Evolutionary conservation across 2,113 vertebrate species (phyloP).

Genomic region (Acrocephalus arundinaceus): DNA sequence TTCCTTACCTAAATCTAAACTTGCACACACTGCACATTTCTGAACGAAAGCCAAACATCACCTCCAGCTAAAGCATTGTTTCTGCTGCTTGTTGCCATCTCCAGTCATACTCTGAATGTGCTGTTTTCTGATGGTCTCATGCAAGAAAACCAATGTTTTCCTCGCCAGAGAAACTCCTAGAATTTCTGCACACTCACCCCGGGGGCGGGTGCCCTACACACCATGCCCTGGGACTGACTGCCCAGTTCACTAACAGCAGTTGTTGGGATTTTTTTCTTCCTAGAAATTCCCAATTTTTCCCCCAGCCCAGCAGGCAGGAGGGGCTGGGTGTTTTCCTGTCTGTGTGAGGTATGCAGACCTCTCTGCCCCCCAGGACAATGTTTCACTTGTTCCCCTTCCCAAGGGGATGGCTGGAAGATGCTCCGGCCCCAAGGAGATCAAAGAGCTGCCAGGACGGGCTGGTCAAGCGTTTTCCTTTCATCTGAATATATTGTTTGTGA

Average conservation of each 20-base stretch:
- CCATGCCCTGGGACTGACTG: accelerated
- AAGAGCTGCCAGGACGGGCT: constrained; percentile 42
- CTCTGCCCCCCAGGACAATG: constrained; percentile 53
- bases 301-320: neutral
- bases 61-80: neutral
- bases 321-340: neutral
- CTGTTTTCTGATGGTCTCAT: neutral
- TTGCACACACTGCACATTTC: accelerated
- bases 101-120: neutral
- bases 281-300: neutral
- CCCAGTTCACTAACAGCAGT: neutral
- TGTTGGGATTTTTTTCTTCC: neutral
- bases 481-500: constrained; percentile 59
- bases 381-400: constrained; percentile 38
- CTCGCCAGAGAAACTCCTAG: neutral
- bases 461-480: constrained; percentile 63
- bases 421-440: constrained; percentile 56
- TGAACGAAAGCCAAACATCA: neutral
- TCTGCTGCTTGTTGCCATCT: neutral
- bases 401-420: constrained; percentile 42
- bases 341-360: constrained; percentile 35
- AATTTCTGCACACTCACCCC: neutral
- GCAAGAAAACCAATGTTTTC: neutral
- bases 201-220: neutral
- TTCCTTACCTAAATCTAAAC: neutral